Base-by-base conservation (phyloP, 2,113 vertebrate genomes). In the Tinamus guttatus region DNA sequence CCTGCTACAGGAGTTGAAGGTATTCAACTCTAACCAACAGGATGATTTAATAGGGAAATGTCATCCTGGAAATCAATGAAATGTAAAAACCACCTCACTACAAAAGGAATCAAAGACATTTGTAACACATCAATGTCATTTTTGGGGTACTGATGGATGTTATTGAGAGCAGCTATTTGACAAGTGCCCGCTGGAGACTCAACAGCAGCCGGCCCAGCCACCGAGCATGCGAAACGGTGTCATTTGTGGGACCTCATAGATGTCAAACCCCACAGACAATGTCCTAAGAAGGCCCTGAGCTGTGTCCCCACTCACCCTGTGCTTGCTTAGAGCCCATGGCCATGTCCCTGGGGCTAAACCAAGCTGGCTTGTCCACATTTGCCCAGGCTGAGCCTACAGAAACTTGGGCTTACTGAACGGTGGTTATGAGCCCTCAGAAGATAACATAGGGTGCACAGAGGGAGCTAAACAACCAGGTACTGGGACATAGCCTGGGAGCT, bases 171-270 rank as follows among this genome's bases (percentile, higher is more conserved):
- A 78, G 54, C 38, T 40, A 36, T 25, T 58, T 27, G 34, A 20
- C 47, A 11, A 14, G 64, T 5, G 51, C 78, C 59, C 51, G 3
- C 30, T 22, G 40, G 14, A 51, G 63, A 70, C 5, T 5, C 0
- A 5, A 27, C 7, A 63, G 77, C 32, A 24, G 36, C 41, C 32
- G 22, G n/a, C 34, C 15, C 12, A 6, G 77, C 34, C 11, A 11
- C 54, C 19, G 30, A 27, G 40, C 7, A 41, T 38, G 16, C 32
- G 34, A 54, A 84, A 18, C 0, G 1, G 24, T n/a, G 16, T 34
- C 0, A 0, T 17, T 54, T 0, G 1, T 3, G 38, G 45, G 62
- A 40, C 20, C 34, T 25, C 56, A 40, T 18, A 32, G 54, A 34
- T 63, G 41, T 47, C 68, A 34, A 81, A 40, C 14, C 11, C 83